Base-by-base conservation (phyloP, 2,113 vertebrate genomes). In the Pelecanus crispus region DNA sequence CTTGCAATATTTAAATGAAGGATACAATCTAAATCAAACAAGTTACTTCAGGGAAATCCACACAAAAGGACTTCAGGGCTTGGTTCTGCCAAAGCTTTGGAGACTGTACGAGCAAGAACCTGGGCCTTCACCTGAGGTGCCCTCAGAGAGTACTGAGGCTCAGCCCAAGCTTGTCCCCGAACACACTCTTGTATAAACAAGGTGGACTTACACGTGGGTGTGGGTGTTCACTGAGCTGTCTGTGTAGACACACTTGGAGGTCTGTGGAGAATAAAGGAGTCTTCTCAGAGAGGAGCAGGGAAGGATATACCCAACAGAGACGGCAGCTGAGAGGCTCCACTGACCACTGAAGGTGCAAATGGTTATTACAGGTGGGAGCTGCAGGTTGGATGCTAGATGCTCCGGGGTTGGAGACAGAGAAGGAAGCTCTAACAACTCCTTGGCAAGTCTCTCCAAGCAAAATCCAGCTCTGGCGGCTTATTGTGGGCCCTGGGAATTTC, bases 321-420 rank as follows among this genome's bases (percentile, higher is more conserved):
- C 3, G 7, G 36, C 0, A 2, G 21, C n/a, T 58, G 59, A 81
- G 28, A 52, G 38, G 24, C n/a, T 78, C 17, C 0, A 0, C 44
- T 58, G 38, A 47, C 4, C 5, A 38, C 14, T 29, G 45, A 81
- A 20, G 25, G 10, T 52, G 15, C 24, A 50, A 55, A 44, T 15
- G 21, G 17, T 52, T 86, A 38, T 49, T 44, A 68, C 28, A 59
- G 32, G 72, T 50, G n/a, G 31, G 38, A 94, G 14, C 31, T 78
- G 49, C 49, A 40, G 44, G 56, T 26, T 55, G 45, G 32, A 40
- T 56, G 8, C 22, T 22, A 34, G 34, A n/a, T 66, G 50, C 24
- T 71, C 6, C 0, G 0, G 12, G 21, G 17, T 4, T 65, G 29
- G 29, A 61, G 78, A 36, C 0, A 0, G 31, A 74, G 67, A 78